A percentile compares a stretch with the other conserved stretches of the same genome.
These are phyloP conservation scores for Molorchus minor DNA, from an alignment of 2,888 invertebrate species.

Conservation along the genomic window DNA sequence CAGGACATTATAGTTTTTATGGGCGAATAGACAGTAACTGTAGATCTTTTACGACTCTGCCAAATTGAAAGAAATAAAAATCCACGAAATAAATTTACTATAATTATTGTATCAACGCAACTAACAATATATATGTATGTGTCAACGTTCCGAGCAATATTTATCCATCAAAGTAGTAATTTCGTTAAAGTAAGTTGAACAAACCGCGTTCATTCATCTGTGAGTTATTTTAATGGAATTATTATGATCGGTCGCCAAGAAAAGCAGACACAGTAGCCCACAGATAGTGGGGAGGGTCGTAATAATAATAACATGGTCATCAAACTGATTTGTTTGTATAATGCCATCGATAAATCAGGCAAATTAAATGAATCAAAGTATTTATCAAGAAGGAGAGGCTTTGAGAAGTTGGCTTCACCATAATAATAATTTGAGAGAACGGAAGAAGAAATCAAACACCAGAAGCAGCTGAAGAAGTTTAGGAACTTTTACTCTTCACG, in stretches of 20 bases:
- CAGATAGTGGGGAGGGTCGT: neutral
- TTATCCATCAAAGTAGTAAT: slow-evolving; percentile 3
- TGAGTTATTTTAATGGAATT: slow-evolving; percentile 15
- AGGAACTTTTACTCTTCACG: no score
- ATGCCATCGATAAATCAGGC: slow-evolving; percentile 1
- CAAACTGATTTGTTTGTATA: slow-evolving; percentile 3
- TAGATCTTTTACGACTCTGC: no score
- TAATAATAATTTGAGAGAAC: no score
- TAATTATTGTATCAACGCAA: no score
- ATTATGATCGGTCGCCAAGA: slow-evolving; percentile 7
- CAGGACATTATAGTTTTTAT: no score
- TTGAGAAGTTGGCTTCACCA: no score
- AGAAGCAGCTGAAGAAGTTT: no score
- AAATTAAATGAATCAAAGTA: neutral
- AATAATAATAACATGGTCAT: slow-evolving; percentile 5
- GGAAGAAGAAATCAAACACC: no score
- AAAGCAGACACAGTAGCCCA: slow-evolving; percentile 5
- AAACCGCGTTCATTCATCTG: slow-evolving; percentile 15
- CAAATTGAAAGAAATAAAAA: no score
- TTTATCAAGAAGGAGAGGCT: neutral
- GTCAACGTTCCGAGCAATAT: neutral
- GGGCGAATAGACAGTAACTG: no score
- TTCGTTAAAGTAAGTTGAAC: slow-evolving; percentile 13
- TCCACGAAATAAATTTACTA: no score
- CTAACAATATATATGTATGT: no score